Evolutionary conservation across 2,113 vertebrate species (phyloP), one percentile per base, ranked within the genome.

Genomic region (Periophthalmus modestus): DNA sequence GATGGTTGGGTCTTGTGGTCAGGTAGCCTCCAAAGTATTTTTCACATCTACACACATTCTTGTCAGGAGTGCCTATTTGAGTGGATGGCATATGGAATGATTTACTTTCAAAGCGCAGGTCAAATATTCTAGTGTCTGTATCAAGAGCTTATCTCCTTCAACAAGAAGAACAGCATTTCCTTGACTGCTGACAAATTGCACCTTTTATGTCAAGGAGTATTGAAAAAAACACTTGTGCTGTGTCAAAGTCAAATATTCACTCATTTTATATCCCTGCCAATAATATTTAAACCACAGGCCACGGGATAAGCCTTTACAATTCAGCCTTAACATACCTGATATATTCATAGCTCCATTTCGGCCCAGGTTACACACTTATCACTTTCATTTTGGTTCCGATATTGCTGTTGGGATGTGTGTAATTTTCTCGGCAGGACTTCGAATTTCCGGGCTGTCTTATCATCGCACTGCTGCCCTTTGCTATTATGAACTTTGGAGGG

Each of bases 321-420:
- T 75, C 79, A 71, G 78, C 58, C 52, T 69, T 73, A 80, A 77
- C 71, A 68, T 75, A 11, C 72, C 24, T 81, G 88, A 88, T 87
- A 82, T 88, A 91, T 89, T 89, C 87, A 90, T 90, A 84, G 87
- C 78, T 79, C 85, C 80, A 77, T 82, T 88, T 81, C 72, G 72
- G 83, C 77, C 73, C 48, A 75, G 77, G 83, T 85, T 83, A 63
- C 88, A 87, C 85, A 87, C 82, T 82, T 87, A 88, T 85, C 84
- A 87, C 84, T 87, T 87, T 89, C 85, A 88, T 89, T 91, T 90
- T 85, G 75, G 75, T 67, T 54, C 59, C 74, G 80, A 87, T 89
- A 87, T 91, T 89, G 82, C 82, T 81, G 69, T 79, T 74, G 73
- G 71, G 83, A 87, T 79, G 71, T 78, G 78, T 85, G 88, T 87